phyloP scores from a whole-genome alignment of 1,140 invertebrate genomes.

The Luehdorfia chinensis region DNA sequence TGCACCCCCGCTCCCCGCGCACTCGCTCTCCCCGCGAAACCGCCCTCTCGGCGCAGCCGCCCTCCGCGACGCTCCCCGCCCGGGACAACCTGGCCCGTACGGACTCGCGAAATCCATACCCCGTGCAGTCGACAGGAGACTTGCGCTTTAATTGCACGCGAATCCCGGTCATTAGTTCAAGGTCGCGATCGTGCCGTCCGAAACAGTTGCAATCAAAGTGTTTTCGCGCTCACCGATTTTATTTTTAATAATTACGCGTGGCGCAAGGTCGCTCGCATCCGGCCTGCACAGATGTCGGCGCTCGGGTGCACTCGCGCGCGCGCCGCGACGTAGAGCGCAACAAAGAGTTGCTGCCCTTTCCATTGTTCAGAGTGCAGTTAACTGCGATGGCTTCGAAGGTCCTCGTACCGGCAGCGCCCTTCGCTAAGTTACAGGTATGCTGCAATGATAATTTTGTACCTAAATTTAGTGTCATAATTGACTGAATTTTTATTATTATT shows the following conservation, averaged over 20 bases:
- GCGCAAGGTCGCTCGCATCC: slow-evolving; percentile 49
- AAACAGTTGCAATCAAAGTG: slow-evolving; percentile 14
- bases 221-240: slow-evolving; percentile 34
- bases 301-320: slow-evolving; percentile 41
- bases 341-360: slow-evolving; percentile 31
- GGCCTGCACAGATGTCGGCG: slow-evolving; percentile 50
- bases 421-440: slow-evolving; percentile 62
- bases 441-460: background rate
- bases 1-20: slow-evolving; percentile 38
- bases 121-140: slow-evolving; percentile 14
- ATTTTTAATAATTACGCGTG: slow-evolving; percentile 68
- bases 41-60: slow-evolving; percentile 32
- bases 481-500: too few relatives aligned
- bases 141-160: slow-evolving; percentile 35
- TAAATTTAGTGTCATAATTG: background rate
- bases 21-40: slow-evolving; percentile 22
- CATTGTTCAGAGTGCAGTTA: slow-evolving; percentile 21
- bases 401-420: slow-evolving; percentile 57
- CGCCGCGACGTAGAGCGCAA: slow-evolving; percentile 44
- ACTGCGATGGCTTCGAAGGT: slow-evolving; percentile 66
- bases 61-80: slow-evolving; percentile 29
- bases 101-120: slow-evolving; percentile 30
- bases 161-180: slow-evolving; percentile 51
- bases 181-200: slow-evolving; percentile 39
- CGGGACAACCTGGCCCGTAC: too few relatives aligned